These are phyloP conservation scores for Aproaerema taeniolella DNA, from an alignment of 2,888 invertebrate species.

Conservation along the genomic window DNA sequence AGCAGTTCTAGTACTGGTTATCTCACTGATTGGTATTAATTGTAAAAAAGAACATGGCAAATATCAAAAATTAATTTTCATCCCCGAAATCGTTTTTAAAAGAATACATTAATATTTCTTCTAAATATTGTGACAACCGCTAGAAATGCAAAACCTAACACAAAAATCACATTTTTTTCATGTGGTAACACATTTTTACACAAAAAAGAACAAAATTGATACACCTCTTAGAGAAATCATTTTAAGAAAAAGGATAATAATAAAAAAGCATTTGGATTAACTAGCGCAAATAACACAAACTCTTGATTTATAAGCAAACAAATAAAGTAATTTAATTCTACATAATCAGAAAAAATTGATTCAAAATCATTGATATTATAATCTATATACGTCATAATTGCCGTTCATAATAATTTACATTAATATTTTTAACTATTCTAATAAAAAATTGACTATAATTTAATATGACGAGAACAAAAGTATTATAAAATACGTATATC, in stretches of 20 bases:
- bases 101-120: neutral
- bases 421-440: no score
- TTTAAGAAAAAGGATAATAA: neutral
- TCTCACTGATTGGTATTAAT: no score
- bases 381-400: constrained; percentile 29
- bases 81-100: neutral
- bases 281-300: neutral
- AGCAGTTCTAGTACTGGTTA: no score
- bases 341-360: constrained; percentile 16
- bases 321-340: constrained; percentile 1
- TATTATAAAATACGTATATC: constrained; percentile 32
- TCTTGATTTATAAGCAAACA: neutral
- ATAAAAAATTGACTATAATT: constrained; percentile 55
- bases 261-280: neutral
- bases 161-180: constrained; percentile 19
- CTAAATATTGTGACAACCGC: constrained; percentile 14
- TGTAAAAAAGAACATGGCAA: neutral
- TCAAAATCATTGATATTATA: constrained; percentile 20
- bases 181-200: constrained; percentile 24
- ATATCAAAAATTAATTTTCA: neutral
- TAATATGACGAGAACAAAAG: constrained; percentile 59
- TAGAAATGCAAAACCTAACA: constrained; percentile 20
- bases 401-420: constrained; percentile 35
- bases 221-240: neutral
- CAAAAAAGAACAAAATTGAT: neutral